Conservation (phyloP, 2,113 vertebrate genomes). For the Eudyptes chrysolophus region DNA sequence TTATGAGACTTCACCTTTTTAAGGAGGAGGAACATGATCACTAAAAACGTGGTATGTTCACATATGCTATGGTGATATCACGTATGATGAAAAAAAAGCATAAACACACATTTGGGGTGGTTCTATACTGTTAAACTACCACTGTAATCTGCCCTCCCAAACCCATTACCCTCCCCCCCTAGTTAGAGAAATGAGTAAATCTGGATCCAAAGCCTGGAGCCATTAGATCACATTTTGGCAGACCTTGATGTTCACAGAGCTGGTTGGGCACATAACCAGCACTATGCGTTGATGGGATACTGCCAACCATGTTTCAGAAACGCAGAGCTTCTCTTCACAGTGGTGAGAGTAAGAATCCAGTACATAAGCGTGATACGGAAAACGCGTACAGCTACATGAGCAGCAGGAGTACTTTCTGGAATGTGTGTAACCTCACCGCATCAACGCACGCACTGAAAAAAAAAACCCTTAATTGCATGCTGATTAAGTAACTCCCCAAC, state of each 20-base stretch:
- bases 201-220: slow-evolving; percentile 49
- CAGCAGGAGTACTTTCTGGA: not conserved
- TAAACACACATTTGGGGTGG: not conserved
- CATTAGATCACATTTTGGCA: slow-evolving; percentile 72
- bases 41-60: not conserved
- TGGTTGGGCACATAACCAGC: slow-evolving; percentile 69
- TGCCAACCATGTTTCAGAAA: slow-evolving; percentile 45
- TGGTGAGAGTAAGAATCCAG: not conserved
- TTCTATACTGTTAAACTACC: not conserved
- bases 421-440: not conserved
- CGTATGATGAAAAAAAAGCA: not conserved
- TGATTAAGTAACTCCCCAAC: not conserved
- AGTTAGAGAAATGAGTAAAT: not conserved
- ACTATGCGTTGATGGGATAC: slow-evolving; percentile 40
- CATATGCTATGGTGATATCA: not conserved
- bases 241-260: slow-evolving; percentile 54
- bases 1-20: not conserved
- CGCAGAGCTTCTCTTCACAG: not conserved
- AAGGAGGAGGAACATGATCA: not conserved
- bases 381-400: not conserved
- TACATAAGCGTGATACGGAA: not conserved
- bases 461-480: not conserved
- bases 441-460: not conserved
- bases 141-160: not conserved
- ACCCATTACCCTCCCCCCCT: not conserved